Percentiles rank a stretch among this genome's conserved stretches.
Conservation (phyloP, 1,140 invertebrate genomes). For the Drosophila sulfurigaster region DNA sequence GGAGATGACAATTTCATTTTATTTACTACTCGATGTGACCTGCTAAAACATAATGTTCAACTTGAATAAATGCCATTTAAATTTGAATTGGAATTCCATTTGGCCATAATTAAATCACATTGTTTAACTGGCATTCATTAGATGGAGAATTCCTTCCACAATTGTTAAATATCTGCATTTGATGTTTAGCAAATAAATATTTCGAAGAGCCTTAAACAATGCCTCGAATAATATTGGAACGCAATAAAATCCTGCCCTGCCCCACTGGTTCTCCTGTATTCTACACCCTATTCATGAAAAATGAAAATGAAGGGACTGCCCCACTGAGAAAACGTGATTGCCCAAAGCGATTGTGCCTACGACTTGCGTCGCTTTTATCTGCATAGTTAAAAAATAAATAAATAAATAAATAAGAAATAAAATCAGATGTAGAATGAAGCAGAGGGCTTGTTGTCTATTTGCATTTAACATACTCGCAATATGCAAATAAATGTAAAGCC, state of each 20-base stretch:
- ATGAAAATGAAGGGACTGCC: constrained; percentile 40
- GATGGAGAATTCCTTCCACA: constrained; percentile 5
- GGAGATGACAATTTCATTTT: constrained; percentile 16
- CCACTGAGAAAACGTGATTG: constrained; percentile 68
- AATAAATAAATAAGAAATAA: constrained; percentile 49
- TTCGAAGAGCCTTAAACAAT: constrained; percentile 27
- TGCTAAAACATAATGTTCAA: constrained; percentile 6
- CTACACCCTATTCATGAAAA: neutral
- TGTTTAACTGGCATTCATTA: constrained; percentile 2
- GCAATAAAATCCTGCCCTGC: constrained; percentile 63
- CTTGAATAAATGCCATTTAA: neutral
- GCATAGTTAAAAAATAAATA: constrained; percentile 25
- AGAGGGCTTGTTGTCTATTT: constrained; percentile 57
- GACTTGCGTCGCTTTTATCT: constrained; percentile 62
- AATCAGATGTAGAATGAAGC: constrained; percentile 21
- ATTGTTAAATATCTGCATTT: constrained; percentile 59
- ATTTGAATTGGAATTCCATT: constrained; percentile 22
- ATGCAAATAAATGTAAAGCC: constrained; percentile 58
- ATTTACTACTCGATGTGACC: neutral
- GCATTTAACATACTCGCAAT: constrained; percentile 47
- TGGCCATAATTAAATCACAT: constrained; percentile 32
- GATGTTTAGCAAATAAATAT: constrained; percentile 65
- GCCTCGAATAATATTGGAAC: constrained; percentile 44
- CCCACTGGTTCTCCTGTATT: constrained; percentile 30
- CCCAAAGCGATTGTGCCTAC: constrained; percentile 50